These are phyloP conservation scores for Tichodroma muraria DNA, from an alignment of 2,113 vertebrate genomes.

Conservation along the genomic window DNA sequence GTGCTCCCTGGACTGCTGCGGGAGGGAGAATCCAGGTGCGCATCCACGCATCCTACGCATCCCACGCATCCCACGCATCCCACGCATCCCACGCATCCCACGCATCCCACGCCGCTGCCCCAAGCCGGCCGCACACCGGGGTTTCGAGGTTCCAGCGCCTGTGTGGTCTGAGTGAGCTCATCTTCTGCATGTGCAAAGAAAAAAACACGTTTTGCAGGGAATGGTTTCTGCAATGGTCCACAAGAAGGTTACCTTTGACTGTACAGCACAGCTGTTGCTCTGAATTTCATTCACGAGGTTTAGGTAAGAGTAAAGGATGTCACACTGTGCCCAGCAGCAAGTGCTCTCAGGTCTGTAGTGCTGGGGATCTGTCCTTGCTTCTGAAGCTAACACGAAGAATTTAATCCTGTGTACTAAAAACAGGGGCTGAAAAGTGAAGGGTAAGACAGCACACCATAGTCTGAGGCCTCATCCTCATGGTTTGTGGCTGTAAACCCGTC, in stretches of 20 bases:
- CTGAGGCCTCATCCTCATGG: neutral
- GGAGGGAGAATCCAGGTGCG: neutral
- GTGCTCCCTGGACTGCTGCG: neutral
- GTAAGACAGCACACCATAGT: rapidly evolving
- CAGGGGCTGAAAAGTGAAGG: neutral
- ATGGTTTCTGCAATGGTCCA: rapidly evolving
- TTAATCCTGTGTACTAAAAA: neutral
- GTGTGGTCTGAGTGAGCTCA: neutral
- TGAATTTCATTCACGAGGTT: neutral
- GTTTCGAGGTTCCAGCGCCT: rapidly evolving
- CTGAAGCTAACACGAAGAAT: neutral
- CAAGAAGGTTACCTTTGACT: neutral
- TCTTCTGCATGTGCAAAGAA: rapidly evolving
- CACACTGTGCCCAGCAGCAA: neutral
- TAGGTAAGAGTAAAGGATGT: neutral
- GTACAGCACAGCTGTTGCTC: neutral
- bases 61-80: neutral
- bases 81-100: neutral
- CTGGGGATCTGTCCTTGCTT: neutral
- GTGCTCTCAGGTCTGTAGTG: rapidly evolving
- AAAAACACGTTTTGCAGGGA: neutral
- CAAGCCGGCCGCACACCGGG: rapidly evolving
- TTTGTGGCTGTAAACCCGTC: neutral
- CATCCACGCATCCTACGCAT: no score
- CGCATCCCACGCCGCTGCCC: neutral